Conservation (phyloP, 2,888 invertebrate genomes). For the Andricus curvator region DNA sequence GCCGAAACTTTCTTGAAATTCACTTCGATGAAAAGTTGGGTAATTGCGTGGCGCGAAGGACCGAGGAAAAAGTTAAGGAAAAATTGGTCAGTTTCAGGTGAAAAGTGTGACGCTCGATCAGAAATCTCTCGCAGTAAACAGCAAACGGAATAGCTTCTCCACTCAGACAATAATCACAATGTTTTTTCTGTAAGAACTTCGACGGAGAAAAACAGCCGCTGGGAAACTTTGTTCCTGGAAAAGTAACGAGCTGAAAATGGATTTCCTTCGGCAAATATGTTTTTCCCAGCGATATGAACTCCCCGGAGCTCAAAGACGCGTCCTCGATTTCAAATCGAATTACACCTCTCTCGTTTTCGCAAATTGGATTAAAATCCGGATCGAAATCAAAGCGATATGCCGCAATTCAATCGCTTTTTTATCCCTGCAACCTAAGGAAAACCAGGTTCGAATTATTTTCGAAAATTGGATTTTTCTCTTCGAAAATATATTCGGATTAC, state of each 20-base stretch:
- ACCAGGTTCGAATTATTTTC: background rate
- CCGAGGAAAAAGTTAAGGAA: slow-evolving; percentile 19
- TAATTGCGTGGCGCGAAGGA: slow-evolving; percentile 33
- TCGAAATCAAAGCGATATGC: slow-evolving; percentile 20
- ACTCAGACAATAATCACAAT: slow-evolving; percentile 30
- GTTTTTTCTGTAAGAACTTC: background rate
- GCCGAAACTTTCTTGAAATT: slow-evolving; percentile 33
- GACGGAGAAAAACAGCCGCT: slow-evolving; percentile 33
- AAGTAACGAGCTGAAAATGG: slow-evolving; percentile 36
- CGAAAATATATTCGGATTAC: background rate
- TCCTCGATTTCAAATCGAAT: slow-evolving; percentile 24
- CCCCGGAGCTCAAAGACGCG: slow-evolving; percentile 13
- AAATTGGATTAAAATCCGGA: slow-evolving; percentile 32
- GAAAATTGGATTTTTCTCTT: background rate
- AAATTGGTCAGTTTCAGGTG: slow-evolving; percentile 35
- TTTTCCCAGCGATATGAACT: slow-evolving; percentile 33
- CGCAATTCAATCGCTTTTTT: background rate
- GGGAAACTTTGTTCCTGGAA: slow-evolving; percentile 28
- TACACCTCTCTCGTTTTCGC: slow-evolving; percentile 12
- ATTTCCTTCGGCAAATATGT: slow-evolving; percentile 37
- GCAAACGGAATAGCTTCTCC: background rate
- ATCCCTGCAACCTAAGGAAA: background rate
- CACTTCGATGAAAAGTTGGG: slow-evolving; percentile 35
- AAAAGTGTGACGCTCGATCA: slow-evolving; percentile 34
- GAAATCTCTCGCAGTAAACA: slow-evolving; percentile 37